Evolutionary conservation across 2,888 invertebrate genomes (phyloP), one percentile per base, ranked within the genome.

Genomic region (Apoda limacodes): DNA sequence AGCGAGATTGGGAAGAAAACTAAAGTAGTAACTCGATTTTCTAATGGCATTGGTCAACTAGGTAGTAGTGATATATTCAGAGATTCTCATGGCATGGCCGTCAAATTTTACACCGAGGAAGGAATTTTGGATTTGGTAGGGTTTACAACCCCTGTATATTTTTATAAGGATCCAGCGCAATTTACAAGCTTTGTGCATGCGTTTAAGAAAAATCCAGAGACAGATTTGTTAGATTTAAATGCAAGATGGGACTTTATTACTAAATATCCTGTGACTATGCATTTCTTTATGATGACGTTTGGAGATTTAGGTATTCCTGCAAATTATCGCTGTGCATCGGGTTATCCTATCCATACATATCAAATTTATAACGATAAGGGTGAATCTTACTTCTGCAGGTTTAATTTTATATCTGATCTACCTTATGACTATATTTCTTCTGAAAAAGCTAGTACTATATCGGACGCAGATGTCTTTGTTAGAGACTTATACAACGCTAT

Each of bases 151-250:
- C 93, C 93, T 0, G 88, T 93, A 32, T 93, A 92, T 71, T 92
- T 92, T 64, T 85, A 93, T 52, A 83, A 91, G 27, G 93, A 94
- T 65, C 90, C 93, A 0, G 68, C 88, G n/a, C 64, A 89, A 28
- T 95, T 95, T 66, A 90, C 93, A 7, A 90, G 88, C 50, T 92
- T 95, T 55, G 90, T 95, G 48, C 94, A 94, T 60, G 90, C 93
- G 1, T 93, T 93, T 58, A 95, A 94, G 61, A 82, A 94, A 43
- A 95, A 95, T 64, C 95, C 95, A 1, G 86, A 81, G 24, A 90
- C 90, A 0, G 88, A 90, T 54, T 70, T 92, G 19, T 92, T 90
- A 71, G 93, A 94, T 67, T 68, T 88, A 0, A 88, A 93, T 52
- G 90, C 90, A 89, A 89, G 91, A 55, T 93, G 93, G 92, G 94